phyloP scores from a whole-genome alignment of 1,140 invertebrate genomes.

The Argopecten irradians region DNA sequence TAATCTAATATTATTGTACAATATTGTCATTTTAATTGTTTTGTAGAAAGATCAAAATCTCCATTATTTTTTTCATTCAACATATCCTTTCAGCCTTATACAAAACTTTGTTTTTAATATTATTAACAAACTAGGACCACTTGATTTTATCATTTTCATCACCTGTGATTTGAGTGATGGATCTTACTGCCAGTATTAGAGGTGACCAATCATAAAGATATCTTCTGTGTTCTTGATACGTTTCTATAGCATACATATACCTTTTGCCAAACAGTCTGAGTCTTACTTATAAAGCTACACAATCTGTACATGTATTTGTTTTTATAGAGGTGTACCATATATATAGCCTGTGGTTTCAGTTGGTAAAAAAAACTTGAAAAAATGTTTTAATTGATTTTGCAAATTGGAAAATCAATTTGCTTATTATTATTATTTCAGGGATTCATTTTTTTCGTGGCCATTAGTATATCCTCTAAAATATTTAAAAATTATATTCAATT shows the following conservation, averaged over 20 bases:
- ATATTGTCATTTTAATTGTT: slow-evolving; percentile 1
- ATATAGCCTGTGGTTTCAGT: too few relatives aligned
- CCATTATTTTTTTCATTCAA: not conserved
- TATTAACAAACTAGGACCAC: not conserved
- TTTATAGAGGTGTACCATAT: too few relatives aligned
- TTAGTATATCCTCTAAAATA: too few relatives aligned
- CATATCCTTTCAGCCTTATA: slow-evolving; percentile 1
- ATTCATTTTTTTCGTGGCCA: too few relatives aligned
- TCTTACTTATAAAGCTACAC: not conserved
- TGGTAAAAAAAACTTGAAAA: too few relatives aligned
- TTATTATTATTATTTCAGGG: too few relatives aligned
- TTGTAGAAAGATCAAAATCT: slow-evolving; percentile 15
- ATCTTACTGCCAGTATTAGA: not conserved
- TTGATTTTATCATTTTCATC: not conserved
- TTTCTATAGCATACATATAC: not conserved
- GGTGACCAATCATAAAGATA: not conserved
- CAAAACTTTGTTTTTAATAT: not conserved
- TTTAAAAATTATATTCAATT: too few relatives aligned
- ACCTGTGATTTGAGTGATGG: not conserved
- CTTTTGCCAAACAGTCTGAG: not conserved
- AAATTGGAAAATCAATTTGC: too few relatives aligned
- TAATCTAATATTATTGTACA: not conserved
- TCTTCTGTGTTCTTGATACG: not conserved
- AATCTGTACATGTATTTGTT: too few relatives aligned
- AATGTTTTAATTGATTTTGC: too few relatives aligned